Evolutionary conservation across 1,140 invertebrate species (phyloP).

Genomic region (Thalassaphorura encarpata): DNA sequence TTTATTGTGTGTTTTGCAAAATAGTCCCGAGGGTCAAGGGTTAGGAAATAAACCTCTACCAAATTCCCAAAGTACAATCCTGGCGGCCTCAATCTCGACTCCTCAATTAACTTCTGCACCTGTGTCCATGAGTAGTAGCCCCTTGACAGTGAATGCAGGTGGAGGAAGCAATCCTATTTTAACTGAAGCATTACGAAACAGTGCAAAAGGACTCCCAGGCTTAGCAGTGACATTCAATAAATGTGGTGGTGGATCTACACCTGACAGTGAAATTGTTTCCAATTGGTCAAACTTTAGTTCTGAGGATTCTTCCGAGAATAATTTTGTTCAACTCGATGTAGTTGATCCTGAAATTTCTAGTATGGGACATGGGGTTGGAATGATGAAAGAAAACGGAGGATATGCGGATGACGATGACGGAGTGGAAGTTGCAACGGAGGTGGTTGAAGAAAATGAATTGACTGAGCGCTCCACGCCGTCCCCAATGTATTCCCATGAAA

Average conservation of each 20-base stretch:
- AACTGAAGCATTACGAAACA: neutral
- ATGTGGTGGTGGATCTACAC: conserved; percentile 22
- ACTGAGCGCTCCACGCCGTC: conserved; percentile 35
- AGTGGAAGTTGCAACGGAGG: conserved; percentile 72
- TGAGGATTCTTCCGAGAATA: conserved; percentile 25
- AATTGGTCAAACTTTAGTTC: conserved; percentile 26
- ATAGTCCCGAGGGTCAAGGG: too few relatives aligned
- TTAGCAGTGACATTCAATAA: conserved; percentile 22
- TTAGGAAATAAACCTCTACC: too few relatives aligned
- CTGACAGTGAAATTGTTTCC: conserved; percentile 30
- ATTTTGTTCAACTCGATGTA: conserved; percentile 22
- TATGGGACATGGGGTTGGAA: neutral
- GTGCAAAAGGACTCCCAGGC: conserved; percentile 7
- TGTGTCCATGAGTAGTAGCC: conserved; percentile 12
- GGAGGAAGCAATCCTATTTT: conserved; percentile 3
- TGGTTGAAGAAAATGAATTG: conserved; percentile 53
- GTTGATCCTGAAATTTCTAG: neutral
- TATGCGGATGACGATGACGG: conserved; percentile 35
- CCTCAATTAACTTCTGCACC: neutral
- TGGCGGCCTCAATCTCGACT: neutral
- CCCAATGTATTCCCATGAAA: conserved; percentile 33
- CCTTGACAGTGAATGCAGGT: neutral
- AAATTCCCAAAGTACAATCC: neutral
- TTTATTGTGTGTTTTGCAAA: too few relatives aligned
- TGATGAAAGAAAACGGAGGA: neutral